Base-by-base conservation (phyloP, 2,113 vertebrate genomes). In the Acanthochromis polyacanthus region DNA sequence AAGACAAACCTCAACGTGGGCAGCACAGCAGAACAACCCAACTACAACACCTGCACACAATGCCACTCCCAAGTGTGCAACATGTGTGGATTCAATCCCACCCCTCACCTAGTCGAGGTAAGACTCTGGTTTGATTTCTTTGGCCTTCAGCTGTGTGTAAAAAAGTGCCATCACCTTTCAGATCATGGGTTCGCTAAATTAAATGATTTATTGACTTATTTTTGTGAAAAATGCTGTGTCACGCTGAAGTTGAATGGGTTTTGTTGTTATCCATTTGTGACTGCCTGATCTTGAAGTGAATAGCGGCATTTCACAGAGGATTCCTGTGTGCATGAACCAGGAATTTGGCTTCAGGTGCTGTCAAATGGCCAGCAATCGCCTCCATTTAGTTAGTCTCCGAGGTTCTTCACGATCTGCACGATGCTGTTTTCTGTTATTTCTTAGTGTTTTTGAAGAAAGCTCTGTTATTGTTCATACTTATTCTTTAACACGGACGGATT, bases 51-150 rank as follows among this genome's bases (percentile, higher is more conserved):
- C 81, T 99, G 98, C 84, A 99, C 98, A 0, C 95, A 96, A 90
- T 99, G 98, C 92, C 95, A 87, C 78, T 95, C 95, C 65, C 97
- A 96, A 92, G 98, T 99, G 94, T 99, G 98, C 96, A 98, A 97
- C 93, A 94, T 97, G 94, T 99, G 98, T 80, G 98, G 98, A 90
- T 99, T 99, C 94, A 99, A 99, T 92, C 98, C 98, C 19, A 96
- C 96, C 0, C 98, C 98, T 74, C 97, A 99, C 80, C 91, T 99
- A 59, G 94, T 96, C 12, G 96, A 99, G 97, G 98, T 99, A 98
- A 97, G 96, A 63, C 23, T 73, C 12, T 53, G 7, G 40, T 60
- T 55, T 43, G 28, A 64, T 62, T 23, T 56, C 23, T 58, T 32
- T 81, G 51, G 19, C 10, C 36, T 61, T 77, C 5, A 58, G 11